phyloP scores from a whole-genome alignment of 2,888 invertebrate genomes.

The Agrochola circellaris region DNA sequence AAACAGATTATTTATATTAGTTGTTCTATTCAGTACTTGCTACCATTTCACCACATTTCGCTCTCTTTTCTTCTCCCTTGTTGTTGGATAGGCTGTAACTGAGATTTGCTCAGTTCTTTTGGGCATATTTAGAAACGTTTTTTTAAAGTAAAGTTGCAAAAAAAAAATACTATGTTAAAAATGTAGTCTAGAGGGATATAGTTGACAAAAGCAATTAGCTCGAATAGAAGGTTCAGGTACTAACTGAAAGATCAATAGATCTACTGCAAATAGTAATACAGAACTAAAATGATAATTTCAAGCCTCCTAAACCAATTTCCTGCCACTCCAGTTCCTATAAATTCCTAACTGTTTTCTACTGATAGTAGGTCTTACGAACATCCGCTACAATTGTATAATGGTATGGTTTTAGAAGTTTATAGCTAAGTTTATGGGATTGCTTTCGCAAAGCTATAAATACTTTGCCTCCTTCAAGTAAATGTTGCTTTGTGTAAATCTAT shows the following conservation, averaged over 20 bases:
- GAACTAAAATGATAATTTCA: conserved; percentile 30
- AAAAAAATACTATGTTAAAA: too few relatives aligned
- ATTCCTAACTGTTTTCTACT: conserved; percentile 43
- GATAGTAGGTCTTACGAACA: conserved; percentile 30
- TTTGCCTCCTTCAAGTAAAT: conserved; percentile 26
- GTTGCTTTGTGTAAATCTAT: neutral
- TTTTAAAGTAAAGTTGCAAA: too few relatives aligned
- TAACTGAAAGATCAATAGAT: neutral
- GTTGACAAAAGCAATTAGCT: neutral
- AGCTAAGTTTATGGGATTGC: conserved; percentile 45
- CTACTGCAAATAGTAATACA: conserved; percentile 2
- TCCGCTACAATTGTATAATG: conserved; percentile 52
- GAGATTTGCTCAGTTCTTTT: neutral
- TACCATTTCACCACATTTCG: neutral
- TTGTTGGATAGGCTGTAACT: neutral
- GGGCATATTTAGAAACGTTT: too few relatives aligned
- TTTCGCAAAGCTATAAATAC: conserved; percentile 47
- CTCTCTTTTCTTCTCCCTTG: neutral
- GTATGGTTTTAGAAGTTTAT: conserved; percentile 48
- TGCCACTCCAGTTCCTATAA: conserved; percentile 40
- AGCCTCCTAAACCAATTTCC: conserved; percentile 47
- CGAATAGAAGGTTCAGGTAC: too few relatives aligned
- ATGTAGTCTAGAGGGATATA: neutral
- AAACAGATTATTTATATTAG: neutral
- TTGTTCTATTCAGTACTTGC: neutral